phyloP scores from a whole-genome alignment of 2,797 vertebrate genomes.

The Gouania willdenowi region DNA sequence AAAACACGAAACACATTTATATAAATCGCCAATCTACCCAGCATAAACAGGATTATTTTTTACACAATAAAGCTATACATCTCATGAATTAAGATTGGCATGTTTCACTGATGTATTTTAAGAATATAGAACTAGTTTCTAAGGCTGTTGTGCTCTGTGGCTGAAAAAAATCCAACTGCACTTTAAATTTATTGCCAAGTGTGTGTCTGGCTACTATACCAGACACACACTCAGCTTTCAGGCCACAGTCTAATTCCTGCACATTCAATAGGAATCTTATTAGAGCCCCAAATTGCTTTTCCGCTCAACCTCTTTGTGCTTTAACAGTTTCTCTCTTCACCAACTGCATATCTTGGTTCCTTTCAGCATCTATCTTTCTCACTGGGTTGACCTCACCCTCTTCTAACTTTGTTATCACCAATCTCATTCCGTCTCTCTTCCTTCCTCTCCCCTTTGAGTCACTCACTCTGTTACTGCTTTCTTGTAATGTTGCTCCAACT shows the following conservation, averaged over 20 bases:
- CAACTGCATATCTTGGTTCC: conserved; percentile 32
- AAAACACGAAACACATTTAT: conserved; percentile 35
- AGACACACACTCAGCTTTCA: conserved; percentile 32
- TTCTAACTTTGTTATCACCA: conserved; percentile 50
- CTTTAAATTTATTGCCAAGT: conserved; percentile 25
- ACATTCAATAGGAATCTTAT: conserved; percentile 73
- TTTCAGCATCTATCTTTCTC: conserved; percentile 28
- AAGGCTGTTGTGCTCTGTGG: conserved; percentile 10
- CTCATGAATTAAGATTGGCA: too few species aligned
- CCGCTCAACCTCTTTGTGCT: conserved; percentile 59
- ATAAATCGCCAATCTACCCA: conserved; percentile 40
- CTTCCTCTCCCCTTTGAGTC: conserved; percentile 11
- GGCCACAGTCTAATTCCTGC: conserved; percentile 56
- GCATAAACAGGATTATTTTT: too few species aligned
- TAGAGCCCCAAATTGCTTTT: conserved; percentile 68
- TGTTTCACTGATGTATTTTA: too few species aligned
- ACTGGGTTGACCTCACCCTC: conserved; percentile 16
- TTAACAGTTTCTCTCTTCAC: conserved; percentile 32
- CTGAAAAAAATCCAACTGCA: conserved; percentile 37
- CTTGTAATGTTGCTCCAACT: conserved; percentile 6
- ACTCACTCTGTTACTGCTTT: conserved; percentile 3
- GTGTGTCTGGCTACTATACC: conserved; percentile 33
- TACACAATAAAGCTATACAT: too few species aligned
- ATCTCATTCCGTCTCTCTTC: conserved; percentile 22
- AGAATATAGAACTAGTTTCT: too few species aligned